Conservation (phyloP, 2,797 vertebrate genomes). For the Mus spretus region DNA sequence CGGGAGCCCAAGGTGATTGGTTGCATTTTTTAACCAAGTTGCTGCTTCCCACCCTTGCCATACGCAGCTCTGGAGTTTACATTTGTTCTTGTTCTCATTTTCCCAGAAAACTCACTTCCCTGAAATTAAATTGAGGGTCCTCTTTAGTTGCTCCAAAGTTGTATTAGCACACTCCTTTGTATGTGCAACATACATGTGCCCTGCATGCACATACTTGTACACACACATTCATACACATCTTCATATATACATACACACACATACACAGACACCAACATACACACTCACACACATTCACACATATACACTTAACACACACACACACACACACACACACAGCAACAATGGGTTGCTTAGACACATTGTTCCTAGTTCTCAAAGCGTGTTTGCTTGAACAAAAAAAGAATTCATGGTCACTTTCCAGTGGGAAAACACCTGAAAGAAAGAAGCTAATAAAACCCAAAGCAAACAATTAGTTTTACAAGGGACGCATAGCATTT, state of each 20-base stretch:
- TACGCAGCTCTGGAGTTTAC: slow-evolving; percentile 11
- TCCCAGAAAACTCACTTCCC: slow-evolving; percentile 69
- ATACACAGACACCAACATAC: not conserved
- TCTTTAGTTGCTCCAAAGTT: not conserved
- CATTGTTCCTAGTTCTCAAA: not conserved
- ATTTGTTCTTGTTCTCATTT: slow-evolving; percentile 62
- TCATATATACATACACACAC: not conserved
- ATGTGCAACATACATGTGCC: not conserved
- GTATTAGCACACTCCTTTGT: not conserved
- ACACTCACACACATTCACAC: not conserved
- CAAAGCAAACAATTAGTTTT: not conserved
- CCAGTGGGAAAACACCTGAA: not conserved
- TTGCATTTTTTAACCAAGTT: slow-evolving; percentile 61
- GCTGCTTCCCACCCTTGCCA: not conserved
- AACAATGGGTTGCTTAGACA: not conserved
- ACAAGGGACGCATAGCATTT: not conserved
- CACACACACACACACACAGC: not conserved
- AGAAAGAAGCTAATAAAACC: not conserved
- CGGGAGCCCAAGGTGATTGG: slow-evolving; percentile 51
- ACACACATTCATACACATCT: not conserved
- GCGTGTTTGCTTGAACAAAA: not conserved
- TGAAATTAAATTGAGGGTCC: not conserved
- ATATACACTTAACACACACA: not conserved
- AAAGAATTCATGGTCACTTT: not conserved
- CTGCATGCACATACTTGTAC: not conserved